These are phyloP conservation scores for Sclerodermus sp. DNA, from an alignment of 2,888 invertebrate genomes.

Conservation along the genomic window DNA sequence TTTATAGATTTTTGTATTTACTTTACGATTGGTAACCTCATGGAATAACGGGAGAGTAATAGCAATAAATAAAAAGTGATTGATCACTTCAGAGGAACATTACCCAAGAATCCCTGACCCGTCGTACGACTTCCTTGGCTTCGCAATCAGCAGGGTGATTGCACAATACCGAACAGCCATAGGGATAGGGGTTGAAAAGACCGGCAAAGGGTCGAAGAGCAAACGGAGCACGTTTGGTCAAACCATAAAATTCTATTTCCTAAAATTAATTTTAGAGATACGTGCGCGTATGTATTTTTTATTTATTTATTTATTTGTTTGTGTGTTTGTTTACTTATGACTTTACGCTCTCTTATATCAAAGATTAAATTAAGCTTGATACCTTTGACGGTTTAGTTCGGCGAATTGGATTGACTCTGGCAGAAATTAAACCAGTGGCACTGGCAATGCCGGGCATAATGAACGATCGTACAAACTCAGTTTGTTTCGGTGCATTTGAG, in stretches of 20 bases:
- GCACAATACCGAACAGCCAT: slow-evolving; percentile 79
- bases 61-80: no score
- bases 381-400: no score
- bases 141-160: slow-evolving; percentile 81
- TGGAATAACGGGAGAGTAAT: no score
- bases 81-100: slow-evolving; percentile 20
- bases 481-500: not conserved
- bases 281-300: no score
- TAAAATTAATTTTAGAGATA: no score
- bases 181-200: slow-evolving; percentile 79
- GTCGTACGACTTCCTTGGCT: slow-evolving; percentile 71
- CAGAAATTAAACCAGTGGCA: slow-evolving; percentile 50
- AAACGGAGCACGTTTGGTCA: slow-evolving; percentile 69
- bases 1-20: no score
- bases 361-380: no score
- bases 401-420: slow-evolving; percentile 42
- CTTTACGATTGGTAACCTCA: no score
- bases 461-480: not conserved
- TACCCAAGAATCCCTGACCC: slow-evolving; percentile 74
- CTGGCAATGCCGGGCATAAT: slow-evolving; percentile 47
- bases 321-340: no score
- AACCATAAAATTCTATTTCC: slow-evolving; percentile 47
- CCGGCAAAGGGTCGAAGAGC: slow-evolving; percentile 78
- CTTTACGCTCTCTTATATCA: no score
- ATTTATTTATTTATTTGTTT: not conserved